These are phyloP conservation scores for Serrognathus titanus DNA, from an alignment of 2,888 invertebrate genomes.

Conservation along the genomic window DNA sequence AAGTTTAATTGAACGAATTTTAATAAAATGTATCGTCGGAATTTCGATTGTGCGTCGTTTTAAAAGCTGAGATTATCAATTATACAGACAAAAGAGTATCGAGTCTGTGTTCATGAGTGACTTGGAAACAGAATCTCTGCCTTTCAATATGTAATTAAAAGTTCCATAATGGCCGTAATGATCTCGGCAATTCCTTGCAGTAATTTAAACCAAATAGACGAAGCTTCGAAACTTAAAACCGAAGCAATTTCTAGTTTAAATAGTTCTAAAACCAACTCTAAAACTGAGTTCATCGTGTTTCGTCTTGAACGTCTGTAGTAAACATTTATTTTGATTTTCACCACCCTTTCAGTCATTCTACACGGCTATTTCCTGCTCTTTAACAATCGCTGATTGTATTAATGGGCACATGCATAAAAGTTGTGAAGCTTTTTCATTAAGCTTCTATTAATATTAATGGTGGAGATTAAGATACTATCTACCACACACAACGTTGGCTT, in stretches of 20 bases:
- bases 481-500: too few species aligned
- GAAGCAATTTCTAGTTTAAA: constrained; percentile 23
- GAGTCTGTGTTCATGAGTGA: constrained; percentile 22
- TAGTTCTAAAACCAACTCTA: constrained; percentile 7
- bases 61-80: constrained; percentile 7
- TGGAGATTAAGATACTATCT: too few species aligned
- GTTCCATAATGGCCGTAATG: constrained; percentile 17
- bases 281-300: too few species aligned
- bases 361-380: too few species aligned
- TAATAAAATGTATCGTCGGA: background rate
- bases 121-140: constrained; percentile 17
- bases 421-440: constrained; percentile 7
- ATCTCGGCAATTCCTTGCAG: background rate
- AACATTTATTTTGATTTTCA: too few species aligned
- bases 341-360: too few species aligned
- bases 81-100: constrained; percentile 19
- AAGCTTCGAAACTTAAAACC: constrained; percentile 4
- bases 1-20: background rate
- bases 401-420: constrained; percentile 3
- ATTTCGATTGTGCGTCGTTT: background rate
- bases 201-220: constrained; percentile 17
- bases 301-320: too few species aligned
- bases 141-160: constrained; percentile 25
- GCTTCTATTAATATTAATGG: too few species aligned
- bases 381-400: too few species aligned